Base-by-base conservation (phyloP, 2,113 vertebrate species). In the Haemorhous mexicanus region DNA sequence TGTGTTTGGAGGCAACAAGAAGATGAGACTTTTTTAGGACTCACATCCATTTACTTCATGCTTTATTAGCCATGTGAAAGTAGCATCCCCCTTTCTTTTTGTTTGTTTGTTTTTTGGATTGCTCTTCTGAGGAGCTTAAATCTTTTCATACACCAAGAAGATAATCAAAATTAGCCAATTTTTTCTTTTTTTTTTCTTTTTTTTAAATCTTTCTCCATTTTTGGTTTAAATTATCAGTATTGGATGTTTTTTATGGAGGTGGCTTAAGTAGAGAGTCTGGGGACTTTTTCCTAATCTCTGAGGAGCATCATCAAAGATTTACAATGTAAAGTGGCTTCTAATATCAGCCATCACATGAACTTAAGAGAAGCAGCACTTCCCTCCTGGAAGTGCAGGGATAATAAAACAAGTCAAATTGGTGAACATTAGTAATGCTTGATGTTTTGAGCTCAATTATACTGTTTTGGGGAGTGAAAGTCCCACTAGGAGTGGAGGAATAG, bases 191-290 rank as follows among this genome's bases (percentile, higher is more conserved):
- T 39, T 81, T 41, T 37, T 73, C 49, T 21, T 0, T 21, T 41
- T 32, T 68, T 59, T 14, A 0, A 16, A 7, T 53, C 2, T 1
- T 59, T 6, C 1, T 28, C 2, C 13, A 17, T 49, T 30, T 67
- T 53, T 2, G 0, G 1, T 43, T 8, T 33, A n/a, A 52, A 77
- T 84, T 0, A 41, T 73, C 3, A 1, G 1, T 73, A 4, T 10
- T 47, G 14, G 1, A n/a, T 73, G 70, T 70, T 63, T 63, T 91
- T 62, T 26, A 33, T 20, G 78, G 20, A 79, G 9, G 4, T 55
- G 3, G 5, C 55, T 87, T 61, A 56, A 68, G 10, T 19, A 44
- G 10, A 27, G 2, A 7, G 6, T 43, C 14, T 61, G 20, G 5
- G 4, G 4, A 21, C 52, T 74, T 89, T 78, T 18, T n/a, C 35